Evolutionary conservation across 2,888 invertebrate genomes (phyloP), one percentile per base, ranked within the genome.

Genomic region (Amaurobius ferox): DNA sequence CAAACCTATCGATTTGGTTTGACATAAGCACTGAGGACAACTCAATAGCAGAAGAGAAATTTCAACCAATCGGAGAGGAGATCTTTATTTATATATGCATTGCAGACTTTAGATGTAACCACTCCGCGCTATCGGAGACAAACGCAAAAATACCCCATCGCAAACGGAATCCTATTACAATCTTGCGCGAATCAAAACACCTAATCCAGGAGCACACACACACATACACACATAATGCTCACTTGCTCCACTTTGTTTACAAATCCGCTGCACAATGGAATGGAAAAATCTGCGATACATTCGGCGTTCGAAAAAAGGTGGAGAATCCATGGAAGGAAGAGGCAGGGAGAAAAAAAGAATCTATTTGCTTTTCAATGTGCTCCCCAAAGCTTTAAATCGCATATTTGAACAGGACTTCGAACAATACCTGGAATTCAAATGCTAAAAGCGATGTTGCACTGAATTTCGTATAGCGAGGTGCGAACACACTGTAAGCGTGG

Each of bases 261-360:
- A 55, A 55, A 55, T 55, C 23, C 55, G n/a, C 23, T 55, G 55
- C 55, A 55, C 55, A 55, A 55, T 55, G 55, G 55, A 55, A 55
- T 11, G 55, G 55, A 55, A 55, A 55, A 55, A 55, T 55, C 23
- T 5, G 55, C 23, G 55, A 55, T 23, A n/a, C 23, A 55, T 55
- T 55, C 23, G 55, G 5, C 23, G 23, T 55, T 19, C 23, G 2
- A 11, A 11, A 23, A 23, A 11, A 55, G 23, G 11, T 23, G 5
- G 23, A 55, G 16, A 11, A 23, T 23, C 19, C n/a, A n/a, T n/a
- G n/a, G n/a, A n/a, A n/a, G n/a, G n/a, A n/a, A n/a, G n/a, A n/a
- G n/a, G n/a, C n/a, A n/a, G 16, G 44, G n/a, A 44, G n/a, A 44
- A 55, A 55, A 44, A 44, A 9, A 2, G 2, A 2, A 1, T 23